Evolutionary conservation across 2,888 invertebrate species (phyloP).

Genomic region (Elegia similella): DNA sequence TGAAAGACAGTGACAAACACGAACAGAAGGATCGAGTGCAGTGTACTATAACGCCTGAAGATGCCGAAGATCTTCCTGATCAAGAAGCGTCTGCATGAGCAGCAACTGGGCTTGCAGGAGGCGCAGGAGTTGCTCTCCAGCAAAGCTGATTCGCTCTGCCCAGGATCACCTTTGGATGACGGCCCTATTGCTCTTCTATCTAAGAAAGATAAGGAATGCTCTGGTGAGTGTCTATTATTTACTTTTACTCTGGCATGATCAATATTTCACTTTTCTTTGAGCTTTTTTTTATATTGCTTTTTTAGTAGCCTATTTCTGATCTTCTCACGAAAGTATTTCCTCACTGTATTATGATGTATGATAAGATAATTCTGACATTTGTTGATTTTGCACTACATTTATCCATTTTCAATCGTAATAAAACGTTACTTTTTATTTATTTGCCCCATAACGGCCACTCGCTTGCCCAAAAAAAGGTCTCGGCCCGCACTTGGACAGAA

Average conservation of each 20-base stretch:
- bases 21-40: constrained; percentile 70
- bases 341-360: not conserved
- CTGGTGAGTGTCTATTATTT: constrained; percentile 52
- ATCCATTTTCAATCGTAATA: constrained; percentile 20
- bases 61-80: constrained; percentile 97
- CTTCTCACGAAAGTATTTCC: not conserved
- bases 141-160: constrained; percentile 84
- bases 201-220: constrained; percentile 71
- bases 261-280: not conserved
- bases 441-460: constrained; percentile 72
- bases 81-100: constrained; percentile 94
- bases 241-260: not conserved
- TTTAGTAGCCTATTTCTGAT: not conserved
- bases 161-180: constrained; percentile 79
- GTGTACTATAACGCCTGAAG: constrained; percentile 63
- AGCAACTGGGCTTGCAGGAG: constrained; percentile 92
- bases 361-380: not conserved
- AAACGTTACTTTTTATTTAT: constrained; percentile 47
- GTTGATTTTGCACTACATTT: not conserved
- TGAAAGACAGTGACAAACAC: constrained; percentile 70
- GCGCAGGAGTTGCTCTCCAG: constrained; percentile 87
- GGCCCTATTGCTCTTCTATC: constrained; percentile 84
- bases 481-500: constrained; percentile 61
- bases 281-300: not conserved
- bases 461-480: constrained; percentile 56